Conservation (phyloP, 2,888 invertebrate species). For the Drosophila diplacantha region DNA sequence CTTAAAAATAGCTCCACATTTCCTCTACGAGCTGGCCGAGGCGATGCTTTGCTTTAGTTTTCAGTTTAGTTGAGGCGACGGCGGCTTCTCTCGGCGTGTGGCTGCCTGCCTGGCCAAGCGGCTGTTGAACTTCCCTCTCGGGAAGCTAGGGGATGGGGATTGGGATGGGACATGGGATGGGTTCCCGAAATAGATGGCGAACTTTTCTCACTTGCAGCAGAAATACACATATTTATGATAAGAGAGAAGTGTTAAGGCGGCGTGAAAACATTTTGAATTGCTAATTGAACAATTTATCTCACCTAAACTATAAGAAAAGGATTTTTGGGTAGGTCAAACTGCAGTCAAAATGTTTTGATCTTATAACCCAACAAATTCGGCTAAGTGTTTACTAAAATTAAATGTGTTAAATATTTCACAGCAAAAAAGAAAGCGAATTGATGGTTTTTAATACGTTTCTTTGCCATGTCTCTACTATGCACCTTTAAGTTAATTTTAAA, state of each 20-base stretch:
- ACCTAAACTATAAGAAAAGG: background rate
- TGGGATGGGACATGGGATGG: slow-evolving; percentile 14
- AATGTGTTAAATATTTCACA: background rate
- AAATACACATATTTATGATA: slow-evolving; percentile 6
- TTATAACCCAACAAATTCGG: background rate
- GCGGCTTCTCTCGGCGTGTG: slow-evolving; percentile 57
- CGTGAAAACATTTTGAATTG: background rate
- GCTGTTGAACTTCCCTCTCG: slow-evolving; percentile 61
- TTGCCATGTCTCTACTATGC: no score
- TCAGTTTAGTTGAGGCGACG: slow-evolving; percentile 25
- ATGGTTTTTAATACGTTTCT: background rate
- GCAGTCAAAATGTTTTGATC: background rate
- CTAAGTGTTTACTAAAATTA: background rate
- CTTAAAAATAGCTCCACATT: slow-evolving; percentile 58
- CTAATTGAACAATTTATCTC: no score
- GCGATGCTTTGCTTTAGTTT: slow-evolving; percentile 27
- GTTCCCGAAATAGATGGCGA: slow-evolving; percentile 52
- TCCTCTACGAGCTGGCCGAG: slow-evolving; percentile 35
- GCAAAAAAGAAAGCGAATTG: background rate
- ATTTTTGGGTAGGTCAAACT: background rate
- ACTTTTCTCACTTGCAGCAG: slow-evolving; percentile 30
- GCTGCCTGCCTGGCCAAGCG: slow-evolving; percentile 45
- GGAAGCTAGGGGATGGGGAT: slow-evolving; percentile 12
- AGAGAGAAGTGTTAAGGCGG: slow-evolving; percentile 2
- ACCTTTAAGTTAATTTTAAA: background rate